phyloP scores from a whole-genome alignment of 2,888 invertebrate species.

The Apocheima hispidaria region DNA sequence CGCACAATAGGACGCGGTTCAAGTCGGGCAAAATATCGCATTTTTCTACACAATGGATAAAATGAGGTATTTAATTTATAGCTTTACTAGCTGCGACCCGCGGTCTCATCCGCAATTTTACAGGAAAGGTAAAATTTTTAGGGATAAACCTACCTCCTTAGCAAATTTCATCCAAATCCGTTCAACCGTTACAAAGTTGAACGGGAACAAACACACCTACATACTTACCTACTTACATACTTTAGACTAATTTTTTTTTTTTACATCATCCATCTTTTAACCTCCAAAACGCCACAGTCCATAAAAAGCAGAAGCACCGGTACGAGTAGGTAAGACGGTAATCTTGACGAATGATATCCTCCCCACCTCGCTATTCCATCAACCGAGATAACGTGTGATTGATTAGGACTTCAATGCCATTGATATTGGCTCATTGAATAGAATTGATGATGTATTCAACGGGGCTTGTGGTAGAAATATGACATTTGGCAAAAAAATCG shows the following conservation, averaged over 20 bases:
- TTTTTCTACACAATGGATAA: slow-evolving; percentile 62
- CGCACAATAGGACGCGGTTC: slow-evolving; percentile 59
- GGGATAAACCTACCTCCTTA: too few species aligned
- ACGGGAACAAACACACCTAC: too few species aligned
- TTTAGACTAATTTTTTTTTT: too few species aligned
- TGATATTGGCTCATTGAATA: slow-evolving; percentile 26
- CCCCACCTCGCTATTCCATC: slow-evolving; percentile 30
- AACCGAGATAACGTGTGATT: slow-evolving; percentile 42
- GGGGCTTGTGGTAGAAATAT: not conserved
- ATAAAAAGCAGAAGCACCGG: slow-evolving; percentile 10
- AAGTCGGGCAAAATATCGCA: slow-evolving; percentile 55
- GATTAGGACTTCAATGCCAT: slow-evolving; percentile 38
- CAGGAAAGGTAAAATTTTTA: too few species aligned
- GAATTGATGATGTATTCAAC: slow-evolving; percentile 2
- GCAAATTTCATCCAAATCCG: too few species aligned
- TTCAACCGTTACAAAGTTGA: too few species aligned
- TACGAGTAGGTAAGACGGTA: slow-evolving; percentile 39
- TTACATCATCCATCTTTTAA: slow-evolving; percentile 14
- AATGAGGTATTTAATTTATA: slow-evolving; percentile 59
- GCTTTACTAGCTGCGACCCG: too few species aligned
- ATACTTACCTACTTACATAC: too few species aligned
- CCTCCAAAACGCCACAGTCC: slow-evolving; percentile 5
- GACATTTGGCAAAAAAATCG: too few species aligned
- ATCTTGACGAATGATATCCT: slow-evolving; percentile 57
- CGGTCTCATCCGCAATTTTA: too few species aligned